phyloP scores from a whole-genome alignment of 2,113 vertebrate species.

The Turdus rufiventris region DNA sequence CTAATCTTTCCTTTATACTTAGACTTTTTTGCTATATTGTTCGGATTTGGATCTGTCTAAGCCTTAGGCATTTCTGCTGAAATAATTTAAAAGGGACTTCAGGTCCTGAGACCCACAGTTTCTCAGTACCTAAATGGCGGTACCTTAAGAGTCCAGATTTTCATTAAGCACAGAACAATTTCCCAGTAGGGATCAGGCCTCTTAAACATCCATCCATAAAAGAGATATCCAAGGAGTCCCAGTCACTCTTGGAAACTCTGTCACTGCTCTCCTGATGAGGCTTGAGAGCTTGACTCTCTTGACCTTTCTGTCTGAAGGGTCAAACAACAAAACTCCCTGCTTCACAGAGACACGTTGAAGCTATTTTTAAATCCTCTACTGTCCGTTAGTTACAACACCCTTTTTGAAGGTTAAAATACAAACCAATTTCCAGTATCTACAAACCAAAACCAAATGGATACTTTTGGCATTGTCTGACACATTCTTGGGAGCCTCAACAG shows the following conservation, averaged over 20 bases:
- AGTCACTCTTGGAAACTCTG: not conserved
- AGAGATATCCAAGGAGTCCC: not conserved
- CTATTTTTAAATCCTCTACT: constrained; percentile 19
- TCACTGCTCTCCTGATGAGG: not conserved
- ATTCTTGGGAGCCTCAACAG: not conserved
- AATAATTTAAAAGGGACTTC: not conserved
- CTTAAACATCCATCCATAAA: not conserved
- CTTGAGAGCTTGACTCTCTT: not conserved
- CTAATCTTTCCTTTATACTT: not conserved
- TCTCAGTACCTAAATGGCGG: not conserved
- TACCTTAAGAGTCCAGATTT: not conserved
- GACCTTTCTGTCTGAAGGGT: not conserved
- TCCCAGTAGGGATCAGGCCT: not conserved
- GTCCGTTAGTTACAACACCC: not conserved
- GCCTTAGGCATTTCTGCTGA: not conserved
- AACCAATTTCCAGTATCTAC: not conserved
- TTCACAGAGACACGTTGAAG: not conserved
- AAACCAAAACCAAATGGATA: not conserved
- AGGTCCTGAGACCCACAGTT: not conserved
- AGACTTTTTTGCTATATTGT: not conserved
- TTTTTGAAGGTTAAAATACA: constrained; percentile 25
- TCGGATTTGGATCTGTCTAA: not conserved
- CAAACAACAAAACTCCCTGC: not conserved
- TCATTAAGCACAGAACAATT: not conserved
- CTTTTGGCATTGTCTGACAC: not conserved